Percentiles rank a stretch among this genome's conserved stretches.
Evolutionary conservation across 1,140 invertebrate genomes (phyloP).

Genomic region (Oscheius sp.): DNA sequence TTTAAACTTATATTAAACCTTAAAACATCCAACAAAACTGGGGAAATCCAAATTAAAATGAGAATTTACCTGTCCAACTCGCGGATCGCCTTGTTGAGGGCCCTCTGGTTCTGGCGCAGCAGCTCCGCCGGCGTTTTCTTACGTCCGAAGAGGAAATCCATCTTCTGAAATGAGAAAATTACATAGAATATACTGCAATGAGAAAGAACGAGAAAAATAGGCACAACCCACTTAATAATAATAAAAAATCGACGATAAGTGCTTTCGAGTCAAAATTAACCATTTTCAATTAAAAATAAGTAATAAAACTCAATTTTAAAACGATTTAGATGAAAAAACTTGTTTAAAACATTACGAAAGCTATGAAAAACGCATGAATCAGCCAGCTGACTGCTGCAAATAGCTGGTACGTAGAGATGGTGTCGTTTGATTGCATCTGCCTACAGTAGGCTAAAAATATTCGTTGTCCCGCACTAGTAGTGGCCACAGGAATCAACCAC

Average conservation of each 20-base stretch:
- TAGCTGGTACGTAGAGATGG: too few species aligned
- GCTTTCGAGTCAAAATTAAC: too few species aligned
- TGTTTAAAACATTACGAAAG: too few species aligned
- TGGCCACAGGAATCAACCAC: too few species aligned
- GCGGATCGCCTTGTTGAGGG: constrained; percentile 96
- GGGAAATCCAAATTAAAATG: constrained; percentile 56
- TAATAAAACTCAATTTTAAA: too few species aligned
- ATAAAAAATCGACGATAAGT: background rate
- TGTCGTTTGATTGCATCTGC: too few species aligned
- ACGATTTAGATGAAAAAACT: too few species aligned
- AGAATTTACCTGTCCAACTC: constrained; percentile 76
- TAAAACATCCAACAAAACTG: background rate
- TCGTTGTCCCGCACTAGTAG: too few species aligned
- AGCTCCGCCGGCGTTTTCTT: constrained; percentile 94
- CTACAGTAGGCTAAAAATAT: too few species aligned
- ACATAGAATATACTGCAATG: background rate
- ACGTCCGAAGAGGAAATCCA: constrained; percentile 97
- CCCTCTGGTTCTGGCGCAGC: constrained; percentile 93
- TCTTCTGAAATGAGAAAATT: constrained; percentile 12
- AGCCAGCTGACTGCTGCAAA: too few species aligned
- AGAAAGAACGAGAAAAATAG: background rate
- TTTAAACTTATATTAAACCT: background rate
- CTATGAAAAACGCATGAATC: too few species aligned
- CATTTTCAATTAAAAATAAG: too few species aligned
- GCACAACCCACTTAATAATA: background rate